Evolutionary conservation across 2,113 vertebrate genomes (phyloP).

Genomic region (Camelus bactrianus): DNA sequence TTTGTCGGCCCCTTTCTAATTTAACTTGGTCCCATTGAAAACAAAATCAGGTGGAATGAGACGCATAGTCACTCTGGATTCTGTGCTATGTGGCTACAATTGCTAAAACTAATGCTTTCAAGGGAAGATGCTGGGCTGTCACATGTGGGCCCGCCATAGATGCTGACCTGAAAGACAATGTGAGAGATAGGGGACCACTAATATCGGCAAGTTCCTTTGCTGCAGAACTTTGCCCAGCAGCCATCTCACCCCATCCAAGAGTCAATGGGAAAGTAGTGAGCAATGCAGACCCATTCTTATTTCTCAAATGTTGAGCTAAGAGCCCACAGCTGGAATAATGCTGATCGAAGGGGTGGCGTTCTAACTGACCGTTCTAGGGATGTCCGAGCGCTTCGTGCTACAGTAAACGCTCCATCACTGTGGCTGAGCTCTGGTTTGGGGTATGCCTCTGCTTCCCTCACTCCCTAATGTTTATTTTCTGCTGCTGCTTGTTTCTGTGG

Average conservation of each 20-base stretch:
- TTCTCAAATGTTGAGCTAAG: background rate
- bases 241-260: background rate
- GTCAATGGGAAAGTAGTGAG: background rate
- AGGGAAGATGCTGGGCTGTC: background rate
- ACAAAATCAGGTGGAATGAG: background rate
- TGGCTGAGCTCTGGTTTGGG: background rate
- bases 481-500: background rate
- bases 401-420: background rate
- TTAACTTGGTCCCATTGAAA: background rate
- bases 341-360: background rate
- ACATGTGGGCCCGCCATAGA: accelerated
- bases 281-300: background rate
- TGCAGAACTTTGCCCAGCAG: background rate
- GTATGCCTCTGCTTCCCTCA: background rate
- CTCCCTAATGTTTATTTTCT: background rate
- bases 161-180: too few relatives aligned
- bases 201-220: background rate
- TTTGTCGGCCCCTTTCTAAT: slow-evolving; percentile 21
- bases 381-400: background rate
- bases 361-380: background rate
- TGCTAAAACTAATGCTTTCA: background rate
- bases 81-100: background rate
- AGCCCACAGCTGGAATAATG: background rate
- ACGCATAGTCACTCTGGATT: background rate
- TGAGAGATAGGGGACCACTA: background rate